These are phyloP conservation scores for Gymnosoma rotundatum DNA, from an alignment of 2,888 invertebrate species.

Conservation along the genomic window DNA sequence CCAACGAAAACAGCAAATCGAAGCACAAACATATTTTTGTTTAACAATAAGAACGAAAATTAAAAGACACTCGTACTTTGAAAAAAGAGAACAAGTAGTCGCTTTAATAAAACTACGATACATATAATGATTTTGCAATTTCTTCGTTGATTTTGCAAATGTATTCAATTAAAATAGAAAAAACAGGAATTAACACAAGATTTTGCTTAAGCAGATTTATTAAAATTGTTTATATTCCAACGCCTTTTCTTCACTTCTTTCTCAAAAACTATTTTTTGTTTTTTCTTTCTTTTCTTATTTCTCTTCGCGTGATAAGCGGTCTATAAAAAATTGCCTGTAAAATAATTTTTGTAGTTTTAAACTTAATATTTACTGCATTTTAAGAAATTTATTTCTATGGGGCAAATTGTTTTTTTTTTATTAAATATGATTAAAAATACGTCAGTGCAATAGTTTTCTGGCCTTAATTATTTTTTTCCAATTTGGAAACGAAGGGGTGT, in stretches of 20 bases:
- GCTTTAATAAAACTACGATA: constrained; percentile 13
- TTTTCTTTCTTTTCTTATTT: not conserved
- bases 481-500: too few relatives aligned
- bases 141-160: constrained; percentile 29
- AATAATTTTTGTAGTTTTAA: too few relatives aligned
- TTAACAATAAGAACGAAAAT: not conserved
- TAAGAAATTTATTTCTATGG: constrained; percentile 1
- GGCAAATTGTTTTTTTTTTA: not conserved
- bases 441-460: too few relatives aligned
- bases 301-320: constrained; percentile 5
- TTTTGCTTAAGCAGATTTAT: not conserved
- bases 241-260: not conserved
- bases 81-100: constrained; percentile 5
- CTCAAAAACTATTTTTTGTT: not conserved
- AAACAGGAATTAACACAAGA: constrained; percentile 1
- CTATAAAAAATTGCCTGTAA: not conserved
- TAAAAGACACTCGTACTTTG: not conserved
- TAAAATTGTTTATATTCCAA: not conserved
- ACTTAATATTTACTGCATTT: not conserved
- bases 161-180: constrained; percentile 13
- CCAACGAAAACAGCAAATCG: constrained; percentile 31
- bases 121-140: constrained; percentile 29
- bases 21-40: not conserved
- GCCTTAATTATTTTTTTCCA: too few relatives aligned
- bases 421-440: too few relatives aligned